phyloP scores from a whole-genome alignment of 2,113 vertebrate genomes.

The Hippocampus comes region DNA sequence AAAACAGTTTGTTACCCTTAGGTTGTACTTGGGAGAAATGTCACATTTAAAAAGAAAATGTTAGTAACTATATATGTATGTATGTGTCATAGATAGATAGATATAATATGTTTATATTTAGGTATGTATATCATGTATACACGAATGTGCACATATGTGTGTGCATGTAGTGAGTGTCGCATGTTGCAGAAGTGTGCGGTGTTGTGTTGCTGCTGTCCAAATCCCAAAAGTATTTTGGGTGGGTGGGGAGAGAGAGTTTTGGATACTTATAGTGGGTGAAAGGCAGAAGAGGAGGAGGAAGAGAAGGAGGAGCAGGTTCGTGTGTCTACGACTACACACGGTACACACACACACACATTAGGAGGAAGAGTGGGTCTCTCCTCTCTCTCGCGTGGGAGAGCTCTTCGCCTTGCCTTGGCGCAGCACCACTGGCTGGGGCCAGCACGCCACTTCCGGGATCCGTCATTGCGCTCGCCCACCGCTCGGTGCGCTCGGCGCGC shows the following conservation, averaged over 20 bases:
- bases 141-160: no score
- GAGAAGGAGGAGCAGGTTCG: not conserved
- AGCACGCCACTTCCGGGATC: slow-evolving; percentile 96
- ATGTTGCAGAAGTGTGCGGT: not conserved
- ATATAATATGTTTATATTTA: no score
- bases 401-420: slow-evolving; percentile 48
- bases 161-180: not conserved
- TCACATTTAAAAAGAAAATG: no score
- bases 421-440: slow-evolving; percentile 93
- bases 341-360: not conserved
- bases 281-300: not conserved
- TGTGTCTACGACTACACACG: not conserved
- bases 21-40: no score
- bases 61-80: no score
- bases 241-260: slow-evolving; percentile 5
- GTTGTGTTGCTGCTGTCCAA: slow-evolving; percentile 6
- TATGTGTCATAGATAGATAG: no score
- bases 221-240: slow-evolving; percentile 8
- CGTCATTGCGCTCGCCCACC: slow-evolving; percentile 99
- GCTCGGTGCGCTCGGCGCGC: slow-evolving; percentile 86
- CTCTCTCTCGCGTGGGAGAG: slow-evolving; percentile 79
- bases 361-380: slow-evolving; percentile 74
- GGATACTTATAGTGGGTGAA: no score
- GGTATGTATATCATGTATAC: no score
- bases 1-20: no score